Conservation (phyloP, 2,113 vertebrate genomes). For the Aptenodytes forsteri region DNA sequence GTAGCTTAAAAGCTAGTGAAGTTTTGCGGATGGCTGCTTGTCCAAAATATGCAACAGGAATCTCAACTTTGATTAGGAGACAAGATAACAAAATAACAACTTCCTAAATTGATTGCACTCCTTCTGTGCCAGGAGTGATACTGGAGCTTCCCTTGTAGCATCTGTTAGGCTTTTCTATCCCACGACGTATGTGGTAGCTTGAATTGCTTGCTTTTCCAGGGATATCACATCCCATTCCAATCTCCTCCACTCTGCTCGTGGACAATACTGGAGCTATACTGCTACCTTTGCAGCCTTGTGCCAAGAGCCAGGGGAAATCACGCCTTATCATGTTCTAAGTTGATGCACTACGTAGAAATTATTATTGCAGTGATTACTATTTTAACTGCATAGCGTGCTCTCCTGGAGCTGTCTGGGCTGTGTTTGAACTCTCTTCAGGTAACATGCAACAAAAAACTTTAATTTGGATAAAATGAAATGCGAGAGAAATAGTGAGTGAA, state of each 20-base stretch:
- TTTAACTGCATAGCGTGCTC: background rate
- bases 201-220: background rate
- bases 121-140: background rate
- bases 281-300: background rate
- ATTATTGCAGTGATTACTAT: background rate
- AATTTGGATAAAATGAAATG: background rate
- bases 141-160: background rate
- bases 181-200: fast-evolving
- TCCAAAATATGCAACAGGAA: background rate
- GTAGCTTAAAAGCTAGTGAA: background rate
- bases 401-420: background rate
- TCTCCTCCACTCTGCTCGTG: background rate
- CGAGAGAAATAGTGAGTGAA: background rate
- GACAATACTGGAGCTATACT: background rate
- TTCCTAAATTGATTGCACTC: background rate
- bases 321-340: background rate
- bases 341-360: background rate
- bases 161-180: background rate
- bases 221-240: background rate
- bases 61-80: background rate
- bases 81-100: background rate
- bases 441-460: background rate
- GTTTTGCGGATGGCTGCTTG: background rate
- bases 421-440: background rate
- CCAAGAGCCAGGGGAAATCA: background rate